Base-by-base conservation (phyloP, 1,140 invertebrate species). In the Chionoecetes opilio region DNA sequence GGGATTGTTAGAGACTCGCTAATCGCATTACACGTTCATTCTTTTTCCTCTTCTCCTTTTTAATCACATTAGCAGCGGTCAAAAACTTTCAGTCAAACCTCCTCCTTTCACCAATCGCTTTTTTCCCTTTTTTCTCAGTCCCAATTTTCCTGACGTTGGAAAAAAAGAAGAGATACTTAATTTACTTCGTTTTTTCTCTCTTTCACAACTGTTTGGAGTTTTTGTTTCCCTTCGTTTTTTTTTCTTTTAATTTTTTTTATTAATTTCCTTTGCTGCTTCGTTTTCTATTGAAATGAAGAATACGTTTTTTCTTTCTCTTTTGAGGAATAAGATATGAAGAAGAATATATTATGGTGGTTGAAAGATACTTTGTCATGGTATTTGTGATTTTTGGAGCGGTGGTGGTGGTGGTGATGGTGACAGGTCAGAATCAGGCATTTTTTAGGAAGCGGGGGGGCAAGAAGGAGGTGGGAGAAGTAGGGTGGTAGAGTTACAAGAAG, bases 1-100 rank as follows among this genome's bases (percentile, higher is more conserved):
- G 89, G 34, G 82, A 95, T 91, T 95, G 94, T 95, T 95, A 95
- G 89, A 94, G 93, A 90, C 88, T 90, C n/a, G 29, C 35, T 95
- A 95, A 95, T 95, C 94, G 82, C 89, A 91, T 95, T 95, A 95
- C 29, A n/a, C n/a, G 8, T 82, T n/a, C 86, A 88, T 34, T 82
- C 85, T 93, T 82, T 89, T 75, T 89, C 93, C 46, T 89, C 46
- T 37, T 75, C 82, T 93, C 93, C 46, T 93, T 93, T 92, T 88
- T 93, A 93, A 93, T 93, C 86, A 89, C 86, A 87, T 93, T 82
- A 93, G 3, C 85, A 82, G 85, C 93, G 93, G 93, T 93, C 93
- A 93, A 75, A 93, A 93, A 92, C 46, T 93, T 93, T 93, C 14
- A 14, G 37, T 31, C 85, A 93, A 93, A 53, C 75, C 86, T 89